phyloP scores from a whole-genome alignment of 64 coral and sea anemone genomes.

The Porites lutea region DNA sequence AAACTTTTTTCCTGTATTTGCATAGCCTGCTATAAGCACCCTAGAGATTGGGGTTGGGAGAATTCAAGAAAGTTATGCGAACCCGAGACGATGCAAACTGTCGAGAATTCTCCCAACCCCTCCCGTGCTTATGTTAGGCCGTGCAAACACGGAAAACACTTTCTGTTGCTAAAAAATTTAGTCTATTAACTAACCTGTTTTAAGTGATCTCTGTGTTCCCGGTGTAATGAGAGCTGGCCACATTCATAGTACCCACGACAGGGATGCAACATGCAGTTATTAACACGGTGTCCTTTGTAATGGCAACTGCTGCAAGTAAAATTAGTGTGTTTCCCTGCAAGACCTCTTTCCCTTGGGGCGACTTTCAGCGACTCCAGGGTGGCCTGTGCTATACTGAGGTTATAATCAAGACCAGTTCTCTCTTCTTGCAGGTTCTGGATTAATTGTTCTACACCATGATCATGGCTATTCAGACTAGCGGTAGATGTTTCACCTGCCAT shows the following conservation, averaged over 20 bases:
- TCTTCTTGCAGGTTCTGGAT: neutral
- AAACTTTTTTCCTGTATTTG: no score
- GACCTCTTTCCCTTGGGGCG: constrained; percentile 14
- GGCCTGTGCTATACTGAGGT: constrained; percentile 11
- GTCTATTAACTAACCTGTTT: constrained; percentile 32
- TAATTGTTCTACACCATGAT: constrained; percentile 11
- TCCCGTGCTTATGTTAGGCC: no score
- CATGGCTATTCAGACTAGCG: neutral
- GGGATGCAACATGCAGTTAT: constrained; percentile 20
- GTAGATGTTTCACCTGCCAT: neutral
- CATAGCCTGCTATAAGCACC: no score
- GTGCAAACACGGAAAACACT: no score
- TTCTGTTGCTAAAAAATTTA: no score
- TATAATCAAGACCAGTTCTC: constrained; percentile 1
- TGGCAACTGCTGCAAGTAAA: constrained; percentile 48
- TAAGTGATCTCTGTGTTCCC: constrained; percentile 42
- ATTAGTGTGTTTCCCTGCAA: constrained; percentile 17
- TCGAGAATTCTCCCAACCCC: no score
- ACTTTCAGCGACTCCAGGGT: constrained; percentile 21
- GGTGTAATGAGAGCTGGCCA: constrained; percentile 49
- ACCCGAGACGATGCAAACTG: no score
- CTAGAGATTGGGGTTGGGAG: no score
- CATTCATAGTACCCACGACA: constrained; percentile 45
- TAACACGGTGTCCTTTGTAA: constrained; percentile 26
- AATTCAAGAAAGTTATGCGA: no score